A percentile compares a stretch with the other conserved stretches of the same genome.
Conservation (phyloP, 2,888 invertebrate species). For the Nomada lathburiana region DNA sequence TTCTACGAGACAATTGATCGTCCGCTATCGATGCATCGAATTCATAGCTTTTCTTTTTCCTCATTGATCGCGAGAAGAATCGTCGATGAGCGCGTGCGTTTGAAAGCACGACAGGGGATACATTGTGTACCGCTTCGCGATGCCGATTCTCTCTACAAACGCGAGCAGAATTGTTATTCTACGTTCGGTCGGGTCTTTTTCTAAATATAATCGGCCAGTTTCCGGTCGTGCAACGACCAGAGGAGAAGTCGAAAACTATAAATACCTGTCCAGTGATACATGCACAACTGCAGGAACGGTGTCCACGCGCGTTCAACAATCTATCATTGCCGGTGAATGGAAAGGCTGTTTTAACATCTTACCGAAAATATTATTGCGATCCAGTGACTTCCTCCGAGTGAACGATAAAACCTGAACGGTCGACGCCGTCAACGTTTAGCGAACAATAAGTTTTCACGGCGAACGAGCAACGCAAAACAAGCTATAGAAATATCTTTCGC, state of each 20-base stretch:
- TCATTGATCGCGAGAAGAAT: neutral
- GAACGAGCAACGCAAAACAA: no score
- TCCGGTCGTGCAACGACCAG: constrained; percentile 68
- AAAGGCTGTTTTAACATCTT: constrained; percentile 12
- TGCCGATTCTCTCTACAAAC: constrained; percentile 43
- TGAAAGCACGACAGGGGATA: constrained; percentile 17
- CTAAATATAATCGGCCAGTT: constrained; percentile 77
- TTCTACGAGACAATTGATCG: neutral
- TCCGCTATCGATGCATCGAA: neutral
- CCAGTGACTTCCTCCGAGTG: neutral
- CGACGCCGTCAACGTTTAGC: no score
- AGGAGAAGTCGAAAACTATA: constrained; percentile 65
- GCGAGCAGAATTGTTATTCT: constrained; percentile 58
- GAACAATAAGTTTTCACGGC: no score
- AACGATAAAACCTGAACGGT: no score
- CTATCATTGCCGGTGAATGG: constrained; percentile 16
- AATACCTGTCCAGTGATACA: constrained; percentile 56
- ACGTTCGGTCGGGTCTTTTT: constrained; percentile 70
- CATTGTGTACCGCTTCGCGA: constrained; percentile 41
- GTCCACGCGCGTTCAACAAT: constrained; percentile 7
- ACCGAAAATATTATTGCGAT: neutral
- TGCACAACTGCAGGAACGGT: constrained; percentile 47
- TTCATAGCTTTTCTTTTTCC: constrained; percentile 3
- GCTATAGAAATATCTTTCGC: no score
- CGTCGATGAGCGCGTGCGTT: neutral